Evolutionary conservation across 2,888 invertebrate species (phyloP).

Genomic region (Tetragonula carbonaria): DNA sequence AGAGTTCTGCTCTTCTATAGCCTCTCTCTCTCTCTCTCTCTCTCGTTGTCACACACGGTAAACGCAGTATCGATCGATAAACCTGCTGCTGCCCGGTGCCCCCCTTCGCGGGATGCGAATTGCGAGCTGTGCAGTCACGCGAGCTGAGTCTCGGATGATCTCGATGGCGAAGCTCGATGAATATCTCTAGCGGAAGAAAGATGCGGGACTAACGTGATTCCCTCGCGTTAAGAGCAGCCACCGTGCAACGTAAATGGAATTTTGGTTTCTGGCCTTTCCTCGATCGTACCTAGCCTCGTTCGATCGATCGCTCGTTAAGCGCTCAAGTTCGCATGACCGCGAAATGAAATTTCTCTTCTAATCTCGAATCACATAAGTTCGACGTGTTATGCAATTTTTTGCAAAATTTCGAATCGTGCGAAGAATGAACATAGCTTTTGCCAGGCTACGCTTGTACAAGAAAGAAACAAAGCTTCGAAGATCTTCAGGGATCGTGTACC

Average conservation of each 20-base stretch:
- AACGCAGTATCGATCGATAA: constrained; percentile 56
- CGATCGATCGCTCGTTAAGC: no score
- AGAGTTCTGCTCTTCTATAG: constrained; percentile 26
- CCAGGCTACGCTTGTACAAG: no score
- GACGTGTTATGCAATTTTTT: no score
- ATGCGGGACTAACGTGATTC: background rate
- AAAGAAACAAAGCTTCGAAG: background rate
- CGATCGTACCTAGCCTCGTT: background rate
- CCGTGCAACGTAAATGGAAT: background rate
- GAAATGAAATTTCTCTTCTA: no score
- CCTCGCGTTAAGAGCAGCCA: background rate
- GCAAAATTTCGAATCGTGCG: no score
- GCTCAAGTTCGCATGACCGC: no score
- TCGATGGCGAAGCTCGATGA: background rate
- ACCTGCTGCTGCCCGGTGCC: background rate
- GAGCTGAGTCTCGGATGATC: constrained; percentile 22
- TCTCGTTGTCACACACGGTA: constrained; percentile 46
- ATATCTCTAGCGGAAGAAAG: background rate
- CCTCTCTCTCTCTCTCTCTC: background rate
- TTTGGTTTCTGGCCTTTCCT: background rate
- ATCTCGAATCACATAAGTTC: no score
- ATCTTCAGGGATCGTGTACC: background rate
- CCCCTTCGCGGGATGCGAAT: constrained; percentile 6
- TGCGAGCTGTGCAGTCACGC: background rate
- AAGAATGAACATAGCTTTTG: no score